Percentiles rank a stretch among this genome's conserved stretches.
phyloP scores from a whole-genome alignment of 1,140 invertebrate genomes.

The Proales similis region DNA sequence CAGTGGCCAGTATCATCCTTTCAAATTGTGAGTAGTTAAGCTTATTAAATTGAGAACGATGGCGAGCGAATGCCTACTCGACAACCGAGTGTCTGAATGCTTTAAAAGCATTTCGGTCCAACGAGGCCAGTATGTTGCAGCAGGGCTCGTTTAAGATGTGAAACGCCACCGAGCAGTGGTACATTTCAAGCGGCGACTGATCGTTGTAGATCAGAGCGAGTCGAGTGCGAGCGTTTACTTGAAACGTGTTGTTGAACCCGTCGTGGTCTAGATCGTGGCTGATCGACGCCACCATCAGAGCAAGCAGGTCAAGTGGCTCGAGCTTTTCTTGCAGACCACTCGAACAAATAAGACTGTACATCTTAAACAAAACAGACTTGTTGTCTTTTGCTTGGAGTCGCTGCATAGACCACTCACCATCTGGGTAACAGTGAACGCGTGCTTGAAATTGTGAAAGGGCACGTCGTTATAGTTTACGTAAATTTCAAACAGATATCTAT shows the following conservation, averaged over 20 bases:
- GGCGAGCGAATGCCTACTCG: conserved; percentile 38
- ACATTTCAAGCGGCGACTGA: conserved; percentile 78
- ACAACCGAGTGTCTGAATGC: conserved; percentile 45
- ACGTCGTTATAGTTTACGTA: conserved; percentile 82
- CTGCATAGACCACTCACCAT: conserved; percentile 76
- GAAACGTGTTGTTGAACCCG: conserved; percentile 55
- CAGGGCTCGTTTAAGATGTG: conserved; percentile 65
- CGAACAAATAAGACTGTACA: conserved; percentile 28
- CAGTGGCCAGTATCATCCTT: conserved; percentile 52
- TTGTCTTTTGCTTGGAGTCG: conserved; percentile 53
- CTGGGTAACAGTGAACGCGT: conserved; percentile 80
- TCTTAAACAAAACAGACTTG: conserved; percentile 3
- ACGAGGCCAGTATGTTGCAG: conserved; percentile 66
- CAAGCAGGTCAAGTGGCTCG: conserved; percentile 67
- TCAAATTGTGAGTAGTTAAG: conserved; percentile 47
- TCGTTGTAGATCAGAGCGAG: conserved; percentile 77
- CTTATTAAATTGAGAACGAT: not conserved
- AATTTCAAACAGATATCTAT: conserved; percentile 44
- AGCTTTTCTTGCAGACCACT: conserved; percentile 53
- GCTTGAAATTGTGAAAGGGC: conserved; percentile 80
- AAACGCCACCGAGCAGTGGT: conserved; percentile 78
- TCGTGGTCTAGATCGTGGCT: conserved; percentile 59
- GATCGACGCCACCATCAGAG: conserved; percentile 72
- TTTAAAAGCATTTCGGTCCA: conserved; percentile 57
- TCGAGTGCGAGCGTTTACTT: conserved; percentile 75